Conservation (phyloP, 2,113 vertebrate species). For the Leptobrachium leishanense region DNA sequence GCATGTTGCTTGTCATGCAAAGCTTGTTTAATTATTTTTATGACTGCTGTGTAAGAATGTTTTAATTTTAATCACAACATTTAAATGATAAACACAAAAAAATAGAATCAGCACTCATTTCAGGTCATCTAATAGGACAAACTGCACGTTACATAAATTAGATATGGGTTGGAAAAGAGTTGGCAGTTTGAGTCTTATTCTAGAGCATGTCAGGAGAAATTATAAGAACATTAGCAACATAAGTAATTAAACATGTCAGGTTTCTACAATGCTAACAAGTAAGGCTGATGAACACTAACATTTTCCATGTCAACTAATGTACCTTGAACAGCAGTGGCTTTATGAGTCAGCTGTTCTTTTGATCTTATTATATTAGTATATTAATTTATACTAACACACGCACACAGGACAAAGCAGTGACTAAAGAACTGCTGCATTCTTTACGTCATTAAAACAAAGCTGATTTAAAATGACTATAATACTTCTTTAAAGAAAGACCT, state of each 20-base stretch:
- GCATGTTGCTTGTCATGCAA: no score
- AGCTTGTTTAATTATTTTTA: no score
- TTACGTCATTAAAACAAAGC: not conserved
- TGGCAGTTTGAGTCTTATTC: slow-evolving; percentile 6
- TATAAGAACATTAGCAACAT: slow-evolving; percentile 29
- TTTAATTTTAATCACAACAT: no score
- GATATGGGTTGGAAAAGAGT: slow-evolving; percentile 10
- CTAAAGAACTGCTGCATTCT: not conserved
- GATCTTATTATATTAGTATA: slow-evolving; percentile 9
- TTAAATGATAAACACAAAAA: no score
- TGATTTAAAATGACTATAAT: not conserved
- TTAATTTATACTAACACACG: slow-evolving; percentile 10
- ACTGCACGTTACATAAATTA: slow-evolving; percentile 13
- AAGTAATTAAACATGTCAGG: slow-evolving; percentile 44
- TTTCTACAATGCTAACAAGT: slow-evolving; percentile 30
- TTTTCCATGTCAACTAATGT: slow-evolving; percentile 22
- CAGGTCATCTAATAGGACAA: slow-evolving; percentile 26
- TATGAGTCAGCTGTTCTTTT: slow-evolving; percentile 10
- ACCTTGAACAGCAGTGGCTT: slow-evolving; percentile 15
- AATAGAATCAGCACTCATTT: no score
- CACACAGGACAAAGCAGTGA: slow-evolving; percentile 1
- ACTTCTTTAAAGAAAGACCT: no score
- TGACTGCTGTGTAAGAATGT: no score
- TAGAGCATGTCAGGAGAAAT: slow-evolving; percentile 27
- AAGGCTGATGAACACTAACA: slow-evolving; percentile 28